Base-by-base conservation (phyloP, 1,140 invertebrate genomes). In the Amphibalanus amphitrite region DNA sequence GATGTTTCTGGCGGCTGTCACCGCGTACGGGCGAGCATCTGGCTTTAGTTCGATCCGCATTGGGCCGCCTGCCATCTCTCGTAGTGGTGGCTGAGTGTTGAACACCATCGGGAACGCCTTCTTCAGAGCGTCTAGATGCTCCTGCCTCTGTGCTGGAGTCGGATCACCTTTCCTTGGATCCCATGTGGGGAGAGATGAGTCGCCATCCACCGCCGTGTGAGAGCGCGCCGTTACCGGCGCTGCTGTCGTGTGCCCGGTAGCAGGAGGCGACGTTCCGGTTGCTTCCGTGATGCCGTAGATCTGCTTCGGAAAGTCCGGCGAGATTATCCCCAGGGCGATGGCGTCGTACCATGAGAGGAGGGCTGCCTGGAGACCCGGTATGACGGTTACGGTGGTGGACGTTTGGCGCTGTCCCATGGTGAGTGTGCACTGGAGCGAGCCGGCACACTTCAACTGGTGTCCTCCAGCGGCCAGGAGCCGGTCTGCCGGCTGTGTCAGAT, bases 31-130 rank as follows among this genome's bases (percentile, higher is more conserved):
- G 17, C 71, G 70, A 0, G 71, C 38, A n/a, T 75, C 64, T 3
- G 30, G 29, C 23, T 30, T 74, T 1, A 74, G 29, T 25, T 71
- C 73, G 67, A 70, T 72, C n/a, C 30, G 59, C 69, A 72, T 70
- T 20, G 68, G 67, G 29, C 72, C 69, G 28, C 72, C 72, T 13
- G 67, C 17, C 47, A 70, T 72, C 25, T 70, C 29, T 29, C 69
- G 26, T 3, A 72, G 4, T 17, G 33, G 59, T 17, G 28, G 0
- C 68, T 64, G 28, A 3, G 1, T 23, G 15, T 29, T 38, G 33
- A 40, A 69, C 23, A 47, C 69, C 28, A 3, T 17, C 20, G 65
- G 65, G 28, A 67, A 17, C 65, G 23, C 17, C 3, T 3, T 17
- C 65, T 67, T 10, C 4, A 67, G 28, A 0, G 65, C 3, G 10